Conservation (phyloP, 2,113 vertebrate species). For the Grammomys dolichurus region DNA sequence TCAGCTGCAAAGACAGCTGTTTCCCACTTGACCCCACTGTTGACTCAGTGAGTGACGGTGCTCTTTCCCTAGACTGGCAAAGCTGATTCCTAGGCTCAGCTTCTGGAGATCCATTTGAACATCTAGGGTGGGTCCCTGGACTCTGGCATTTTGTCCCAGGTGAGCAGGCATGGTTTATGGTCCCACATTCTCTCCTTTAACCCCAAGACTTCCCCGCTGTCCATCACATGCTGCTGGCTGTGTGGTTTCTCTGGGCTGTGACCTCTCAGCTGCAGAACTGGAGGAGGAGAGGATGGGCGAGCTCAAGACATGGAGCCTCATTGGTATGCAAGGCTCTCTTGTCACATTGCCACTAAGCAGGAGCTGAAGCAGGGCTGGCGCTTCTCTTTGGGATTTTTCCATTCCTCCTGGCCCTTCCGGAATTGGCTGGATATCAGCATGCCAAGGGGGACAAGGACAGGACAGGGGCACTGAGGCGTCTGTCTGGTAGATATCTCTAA, state of each 20-base stretch:
- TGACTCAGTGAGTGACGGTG: not conserved
- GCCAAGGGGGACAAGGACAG: conserved; percentile 35
- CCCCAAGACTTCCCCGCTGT: not conserved
- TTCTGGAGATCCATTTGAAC: not conserved
- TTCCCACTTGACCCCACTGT: not conserved
- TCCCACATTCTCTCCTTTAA: not conserved
- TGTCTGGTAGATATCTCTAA: not conserved
- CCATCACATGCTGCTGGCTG: not conserved
- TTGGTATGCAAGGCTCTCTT: conserved; percentile 37
- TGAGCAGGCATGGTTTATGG: not conserved
- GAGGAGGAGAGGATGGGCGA: not conserved
- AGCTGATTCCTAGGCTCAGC: not conserved
- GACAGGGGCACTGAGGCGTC: not conserved
- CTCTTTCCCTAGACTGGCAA: not conserved
- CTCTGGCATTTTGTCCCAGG: not conserved
- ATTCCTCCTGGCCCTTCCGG: conserved; percentile 53
- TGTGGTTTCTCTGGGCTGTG: not conserved
- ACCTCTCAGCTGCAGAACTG: not conserved
- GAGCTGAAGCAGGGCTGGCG: conserved; percentile 58
- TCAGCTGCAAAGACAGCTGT: not conserved
- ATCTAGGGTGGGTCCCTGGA: not conserved
- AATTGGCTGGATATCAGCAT: conserved; percentile 57
- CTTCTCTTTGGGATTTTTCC: conserved; percentile 71
- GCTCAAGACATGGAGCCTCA: not conserved
- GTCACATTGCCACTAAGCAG: conserved; percentile 26